These are phyloP conservation scores for Psophia crepitans DNA, from an alignment of 2,113 vertebrate species.

Conservation along the genomic window DNA sequence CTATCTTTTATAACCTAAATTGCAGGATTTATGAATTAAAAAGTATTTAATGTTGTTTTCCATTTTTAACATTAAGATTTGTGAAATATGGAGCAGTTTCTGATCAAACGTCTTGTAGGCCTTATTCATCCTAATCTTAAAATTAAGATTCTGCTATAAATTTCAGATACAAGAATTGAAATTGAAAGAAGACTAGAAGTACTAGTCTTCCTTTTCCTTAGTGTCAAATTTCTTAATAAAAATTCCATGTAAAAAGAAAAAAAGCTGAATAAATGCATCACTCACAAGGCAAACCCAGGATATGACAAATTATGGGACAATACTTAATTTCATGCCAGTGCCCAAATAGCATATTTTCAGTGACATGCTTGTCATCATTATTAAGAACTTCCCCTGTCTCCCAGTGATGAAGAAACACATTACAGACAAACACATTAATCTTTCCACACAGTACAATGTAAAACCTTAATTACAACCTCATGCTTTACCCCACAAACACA, in stretches of 20 bases:
- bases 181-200: neutral
- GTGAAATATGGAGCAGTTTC: neutral
- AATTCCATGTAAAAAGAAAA: neutral
- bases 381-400: constrained; percentile 54
- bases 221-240: neutral
- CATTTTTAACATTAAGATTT: neutral
- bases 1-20: neutral
- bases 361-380: constrained; percentile 59
- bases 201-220: neutral
- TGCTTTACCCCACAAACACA: constrained; percentile 44
- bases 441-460: constrained; percentile 59
- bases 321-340: constrained; percentile 46
- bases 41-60: neutral
- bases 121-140: neutral
- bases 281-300: constrained; percentile 38
- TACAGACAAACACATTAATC: constrained; percentile 66
- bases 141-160: neutral
- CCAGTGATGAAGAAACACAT: constrained; percentile 57
- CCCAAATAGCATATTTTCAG: constrained; percentile 48
- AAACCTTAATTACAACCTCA: constrained; percentile 66
- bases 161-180: neutral
- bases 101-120: neutral
- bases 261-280: neutral
- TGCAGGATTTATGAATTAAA: neutral
- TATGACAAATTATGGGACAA: constrained; percentile 62